Base-by-base conservation (phyloP, 1,140 invertebrate species). In the Lasaia peninsularis region DNA sequence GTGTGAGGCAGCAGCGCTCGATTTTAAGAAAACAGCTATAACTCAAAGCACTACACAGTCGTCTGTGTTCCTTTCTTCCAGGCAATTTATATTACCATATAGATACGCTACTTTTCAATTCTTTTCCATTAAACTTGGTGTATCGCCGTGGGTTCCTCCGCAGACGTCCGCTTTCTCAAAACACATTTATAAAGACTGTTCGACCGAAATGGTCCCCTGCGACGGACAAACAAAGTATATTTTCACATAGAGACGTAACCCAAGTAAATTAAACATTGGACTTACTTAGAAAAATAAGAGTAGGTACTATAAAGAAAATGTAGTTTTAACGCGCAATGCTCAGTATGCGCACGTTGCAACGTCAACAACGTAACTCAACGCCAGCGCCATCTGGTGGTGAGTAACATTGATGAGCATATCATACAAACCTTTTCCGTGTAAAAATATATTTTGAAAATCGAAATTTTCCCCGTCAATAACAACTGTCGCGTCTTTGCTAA, bases 61-160 rank as follows among this genome's bases (percentile, higher is more conserved):
- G 79, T 80, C 78, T 83, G 68, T 82, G 76, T 79, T 86, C 78
- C 77, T 84, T 86, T 85, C 85, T 86, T 88, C 83, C 83, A 75
- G 81, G 80, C 83, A 86, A 88, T 88, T 88, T 88, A 77, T 86
- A 88, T 88, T 88, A 86, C 83, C 85, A 88, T 88, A 88, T 88
- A 88, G 85, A 88, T 79, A 73, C 75, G 83, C 78, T 88, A 84
- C 79, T 88, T 88, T 88, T 88, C 85, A 88, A 88, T 88, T 88
- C 85, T 86, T 86, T 86, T 88, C 85, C 85, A 88, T 88, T 88
- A 88, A 88, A 88, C 75, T 88, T 86, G 81, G 74, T 80, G 78
- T 80, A 86, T 84, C 74, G 80, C 57, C 66, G 76, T 86, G 80
- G 81, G 78, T 86, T 80, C 74, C 72, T 72, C 69, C 69, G 56